These are phyloP conservation scores for Agelaius tricolor DNA, from an alignment of 2,113 vertebrate species.

Conservation along the genomic window DNA sequence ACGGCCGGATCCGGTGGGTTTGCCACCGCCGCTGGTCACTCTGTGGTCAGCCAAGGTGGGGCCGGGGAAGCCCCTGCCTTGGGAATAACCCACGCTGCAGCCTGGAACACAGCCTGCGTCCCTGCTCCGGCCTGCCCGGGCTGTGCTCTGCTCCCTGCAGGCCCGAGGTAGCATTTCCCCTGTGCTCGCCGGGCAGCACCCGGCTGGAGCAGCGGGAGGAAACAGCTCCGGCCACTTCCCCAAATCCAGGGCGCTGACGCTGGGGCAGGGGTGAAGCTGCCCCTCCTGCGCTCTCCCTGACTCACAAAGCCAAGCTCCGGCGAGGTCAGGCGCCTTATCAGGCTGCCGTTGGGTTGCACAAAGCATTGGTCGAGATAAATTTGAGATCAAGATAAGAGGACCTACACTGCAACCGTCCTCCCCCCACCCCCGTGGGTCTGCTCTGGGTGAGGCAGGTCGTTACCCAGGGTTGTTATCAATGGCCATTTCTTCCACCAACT, in stretches of 20 bases:
- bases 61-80: not conserved
- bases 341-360: not conserved
- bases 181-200: not conserved
- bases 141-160: not conserved
- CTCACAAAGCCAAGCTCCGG: fast-evolving
- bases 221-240: not conserved
- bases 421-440: fast-evolving
- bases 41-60: not conserved
- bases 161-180: not conserved
- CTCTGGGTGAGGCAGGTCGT: fast-evolving
- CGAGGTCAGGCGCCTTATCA: not conserved
- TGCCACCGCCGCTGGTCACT: not conserved
- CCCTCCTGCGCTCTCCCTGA: not conserved
- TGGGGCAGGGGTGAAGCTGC: fast-evolving
- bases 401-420: not conserved
- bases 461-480: not conserved
- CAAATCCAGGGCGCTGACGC: not conserved
- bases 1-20: not conserved
- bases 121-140: not conserved
- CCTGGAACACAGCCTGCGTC: not conserved
- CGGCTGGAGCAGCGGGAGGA: not conserved
- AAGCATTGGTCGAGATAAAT: not conserved
- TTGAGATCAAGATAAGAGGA: not conserved
- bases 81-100: not conserved
- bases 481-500: not conserved